Evolutionary conservation across 2,113 vertebrate genomes (phyloP).

Genomic region (Cheilinus undulatus): DNA sequence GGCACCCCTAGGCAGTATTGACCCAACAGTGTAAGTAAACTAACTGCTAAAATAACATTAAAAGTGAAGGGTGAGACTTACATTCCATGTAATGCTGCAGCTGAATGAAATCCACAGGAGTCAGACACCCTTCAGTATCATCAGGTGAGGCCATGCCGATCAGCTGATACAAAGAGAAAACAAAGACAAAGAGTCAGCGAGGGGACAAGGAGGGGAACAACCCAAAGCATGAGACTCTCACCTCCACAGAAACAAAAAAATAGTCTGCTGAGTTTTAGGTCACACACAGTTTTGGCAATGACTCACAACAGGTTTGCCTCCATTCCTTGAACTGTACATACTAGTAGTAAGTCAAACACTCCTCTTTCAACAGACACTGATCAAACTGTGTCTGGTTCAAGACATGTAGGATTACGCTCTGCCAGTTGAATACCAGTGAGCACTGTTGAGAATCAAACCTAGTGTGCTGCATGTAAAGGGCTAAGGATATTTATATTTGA

Average conservation of each 20-base stretch:
- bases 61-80: slow-evolving; percentile 72
- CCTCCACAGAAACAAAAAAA: background rate
- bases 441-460: background rate
- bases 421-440: background rate
- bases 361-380: background rate
- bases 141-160: slow-evolving; percentile 66
- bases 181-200: background rate
- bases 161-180: slow-evolving; percentile 27
- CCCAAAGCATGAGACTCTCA: background rate
- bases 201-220: background rate
- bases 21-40: too few species aligned
- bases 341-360: background rate
- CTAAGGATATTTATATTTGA: background rate
- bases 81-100: slow-evolving; percentile 92
- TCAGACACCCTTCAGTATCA: slow-evolving; percentile 75
- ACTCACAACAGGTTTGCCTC: slow-evolving; percentile 56
- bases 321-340: slow-evolving; percentile 49
- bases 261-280: background rate
- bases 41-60: background rate
- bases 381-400: background rate
- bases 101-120: slow-evolving; percentile 90
- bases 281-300: background rate
- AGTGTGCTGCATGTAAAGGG: background rate
- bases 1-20: too few species aligned
- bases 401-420: background rate